Evolutionary conservation across 1,140 invertebrate genomes (phyloP), one percentile per base, ranked within the genome.

Genomic region (Nephila pilipes): DNA sequence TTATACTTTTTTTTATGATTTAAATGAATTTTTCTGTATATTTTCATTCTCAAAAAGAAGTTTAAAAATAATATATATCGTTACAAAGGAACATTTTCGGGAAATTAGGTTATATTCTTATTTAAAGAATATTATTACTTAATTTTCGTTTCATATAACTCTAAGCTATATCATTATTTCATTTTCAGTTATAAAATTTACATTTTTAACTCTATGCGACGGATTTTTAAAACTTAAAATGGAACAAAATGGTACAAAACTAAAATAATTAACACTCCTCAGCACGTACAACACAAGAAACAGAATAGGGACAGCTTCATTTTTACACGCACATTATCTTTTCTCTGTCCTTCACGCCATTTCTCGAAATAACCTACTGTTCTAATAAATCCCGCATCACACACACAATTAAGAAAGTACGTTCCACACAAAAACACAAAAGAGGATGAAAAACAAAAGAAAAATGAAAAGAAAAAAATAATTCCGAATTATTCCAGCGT

Each of bases 281-380:
- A 20, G 18, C 5, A 60, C 16, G 18, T 4, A 16, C 22, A 60
- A 60, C 58, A 4, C 18, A 20, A 60, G 16, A 14, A 58, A 18
- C 2, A 75, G 18, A 75, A 75, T 32, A 75, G 32, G 16, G 69
- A 32, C 29, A 14, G 4, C 18, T 36, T 36, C 18, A 5, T 36
- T 36, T 2, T 4, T 4, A 12, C 32, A 25, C 25, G 2, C 25
- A 75, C 14, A 32, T 32, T 36, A 32, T 16, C 20, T 36, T 75
- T 75, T 36, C 29, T 32, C 1, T 36, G 18, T 16, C 25, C 63
- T 75, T 75, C 69, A 75, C 69, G 29, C 18, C 18, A 75, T 75
- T 75, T 36, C 69, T 75, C 36, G 32, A 75, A 75, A 75, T 75
- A 75, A 75, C 69, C 69, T 75, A 75, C 69, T 75, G 16, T 32